A percentile compares a stretch with the other conserved stretches of the same genome.
phyloP scores from a whole-genome alignment of 2,113 vertebrate species.

The Oreamnos americanus region DNA sequence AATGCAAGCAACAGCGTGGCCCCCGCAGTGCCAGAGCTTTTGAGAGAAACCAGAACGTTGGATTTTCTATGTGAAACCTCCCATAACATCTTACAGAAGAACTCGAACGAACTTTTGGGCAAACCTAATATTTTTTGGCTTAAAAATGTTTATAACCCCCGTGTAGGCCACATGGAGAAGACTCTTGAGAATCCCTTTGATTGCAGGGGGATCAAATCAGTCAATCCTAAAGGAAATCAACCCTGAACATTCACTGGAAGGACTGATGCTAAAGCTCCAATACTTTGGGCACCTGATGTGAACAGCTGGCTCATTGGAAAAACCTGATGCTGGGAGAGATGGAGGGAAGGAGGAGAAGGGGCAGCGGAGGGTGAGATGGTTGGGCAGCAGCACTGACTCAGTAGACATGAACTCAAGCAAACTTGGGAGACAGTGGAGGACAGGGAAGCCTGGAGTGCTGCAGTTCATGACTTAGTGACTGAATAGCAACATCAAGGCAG shows the following conservation, averaged over 20 bases:
- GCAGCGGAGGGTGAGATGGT: background rate
- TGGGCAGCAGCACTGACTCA: background rate
- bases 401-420: background rate
- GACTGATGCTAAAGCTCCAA: background rate
- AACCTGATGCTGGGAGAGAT: background rate
- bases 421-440: background rate
- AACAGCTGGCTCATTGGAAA: background rate
- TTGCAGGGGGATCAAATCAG: background rate
- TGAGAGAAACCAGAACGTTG: background rate
- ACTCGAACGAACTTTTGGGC: background rate
- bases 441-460: background rate
- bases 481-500: background rate
- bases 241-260: background rate
- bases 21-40: background rate
- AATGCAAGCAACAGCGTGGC: background rate
- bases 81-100: background rate
- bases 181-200: background rate
- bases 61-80: conserved; percentile 37
- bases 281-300: background rate
- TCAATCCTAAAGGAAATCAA: background rate
- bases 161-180: background rate
- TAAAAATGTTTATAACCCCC: background rate
- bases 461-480: background rate
- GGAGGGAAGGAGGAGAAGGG: background rate
- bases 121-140: background rate